Percentiles rank a stretch among this genome's conserved stretches.
These are phyloP conservation scores for Hippocampus mohnikei DNA, from an alignment of 2,113 vertebrate species.

Conservation along the genomic window DNA sequence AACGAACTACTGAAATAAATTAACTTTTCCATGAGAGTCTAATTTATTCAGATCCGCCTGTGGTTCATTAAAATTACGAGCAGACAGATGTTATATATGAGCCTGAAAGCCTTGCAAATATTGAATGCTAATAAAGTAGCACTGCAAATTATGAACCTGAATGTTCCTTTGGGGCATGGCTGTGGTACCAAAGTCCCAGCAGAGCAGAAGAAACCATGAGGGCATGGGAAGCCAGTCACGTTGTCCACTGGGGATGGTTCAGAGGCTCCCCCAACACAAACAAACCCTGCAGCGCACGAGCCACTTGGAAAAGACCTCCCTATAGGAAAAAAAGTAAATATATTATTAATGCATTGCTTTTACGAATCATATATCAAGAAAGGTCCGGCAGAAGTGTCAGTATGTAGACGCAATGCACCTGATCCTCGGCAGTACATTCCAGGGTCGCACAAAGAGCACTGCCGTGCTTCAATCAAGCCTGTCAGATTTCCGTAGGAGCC, in stretches of 20 bases:
- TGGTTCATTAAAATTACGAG: background rate
- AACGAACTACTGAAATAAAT: background rate
- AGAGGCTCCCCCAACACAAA: slow-evolving; percentile 81
- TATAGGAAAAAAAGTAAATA: slow-evolving; percentile 21
- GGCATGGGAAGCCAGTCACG: slow-evolving; percentile 66
- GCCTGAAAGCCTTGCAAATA: background rate
- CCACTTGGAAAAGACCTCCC: slow-evolving; percentile 75
- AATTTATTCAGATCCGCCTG: background rate
- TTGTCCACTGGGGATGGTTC: slow-evolving; percentile 74
- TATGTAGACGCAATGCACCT: slow-evolving; percentile 49
- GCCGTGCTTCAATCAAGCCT: slow-evolving; percentile 53
- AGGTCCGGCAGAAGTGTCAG: background rate
- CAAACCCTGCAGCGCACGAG: slow-evolving; percentile 79
- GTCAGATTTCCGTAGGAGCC: slow-evolving; percentile 71
- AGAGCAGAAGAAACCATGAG: slow-evolving; percentile 63
- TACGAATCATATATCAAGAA: background rate
- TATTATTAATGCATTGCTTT: background rate
- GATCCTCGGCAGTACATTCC: slow-evolving; percentile 72
- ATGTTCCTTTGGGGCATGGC: slow-evolving; percentile 74
- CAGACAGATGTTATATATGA: background rate
- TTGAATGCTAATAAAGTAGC: background rate
- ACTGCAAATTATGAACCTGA: slow-evolving; percentile 58
- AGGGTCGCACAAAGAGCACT: slow-evolving; percentile 69
- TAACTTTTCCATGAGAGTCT: background rate
- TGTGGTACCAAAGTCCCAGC: slow-evolving; percentile 58